Conservation (phyloP, 1,140 invertebrate genomes). For the Charaxes varanes region DNA sequence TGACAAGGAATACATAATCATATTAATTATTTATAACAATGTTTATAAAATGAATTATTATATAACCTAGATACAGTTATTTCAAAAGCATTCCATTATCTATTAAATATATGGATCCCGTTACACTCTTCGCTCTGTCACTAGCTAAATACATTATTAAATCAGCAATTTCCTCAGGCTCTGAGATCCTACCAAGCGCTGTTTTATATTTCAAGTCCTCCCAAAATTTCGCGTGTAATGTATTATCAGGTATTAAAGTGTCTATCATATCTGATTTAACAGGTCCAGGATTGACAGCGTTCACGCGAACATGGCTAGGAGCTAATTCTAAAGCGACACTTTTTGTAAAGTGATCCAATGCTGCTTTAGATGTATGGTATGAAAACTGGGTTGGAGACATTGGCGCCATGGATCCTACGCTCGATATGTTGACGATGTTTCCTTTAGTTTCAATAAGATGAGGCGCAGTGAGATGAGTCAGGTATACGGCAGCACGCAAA, state of each 20-base stretch:
- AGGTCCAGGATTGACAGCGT: background rate
- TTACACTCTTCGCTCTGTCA: background rate
- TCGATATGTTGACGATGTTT: too few species aligned
- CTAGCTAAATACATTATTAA: constrained; percentile 1
- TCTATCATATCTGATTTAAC: background rate
- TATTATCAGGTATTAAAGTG: background rate
- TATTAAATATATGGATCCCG: too few species aligned
- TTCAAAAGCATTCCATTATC: too few species aligned
- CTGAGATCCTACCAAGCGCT: background rate
- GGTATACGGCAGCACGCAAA: constrained; percentile 6
- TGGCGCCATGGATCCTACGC: background rate
- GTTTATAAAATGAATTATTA: too few species aligned
- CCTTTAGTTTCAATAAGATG: constrained; percentile 10
- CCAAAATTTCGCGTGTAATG: background rate
- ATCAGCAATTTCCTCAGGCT: too few species aligned
- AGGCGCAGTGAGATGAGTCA: background rate
- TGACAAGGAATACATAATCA: too few species aligned
- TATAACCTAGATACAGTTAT: too few species aligned
- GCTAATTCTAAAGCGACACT: background rate
- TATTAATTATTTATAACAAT: too few species aligned
- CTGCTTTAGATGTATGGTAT: background rate
- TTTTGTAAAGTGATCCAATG: too few species aligned
- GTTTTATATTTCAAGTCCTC: background rate
- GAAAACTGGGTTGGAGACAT: background rate
- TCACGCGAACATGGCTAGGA: background rate